A percentile compares a stretch with the other conserved stretches of the same genome.
Evolutionary conservation across 2,113 vertebrate species (phyloP).

Genomic region (Cyrtonyx montezumae): DNA sequence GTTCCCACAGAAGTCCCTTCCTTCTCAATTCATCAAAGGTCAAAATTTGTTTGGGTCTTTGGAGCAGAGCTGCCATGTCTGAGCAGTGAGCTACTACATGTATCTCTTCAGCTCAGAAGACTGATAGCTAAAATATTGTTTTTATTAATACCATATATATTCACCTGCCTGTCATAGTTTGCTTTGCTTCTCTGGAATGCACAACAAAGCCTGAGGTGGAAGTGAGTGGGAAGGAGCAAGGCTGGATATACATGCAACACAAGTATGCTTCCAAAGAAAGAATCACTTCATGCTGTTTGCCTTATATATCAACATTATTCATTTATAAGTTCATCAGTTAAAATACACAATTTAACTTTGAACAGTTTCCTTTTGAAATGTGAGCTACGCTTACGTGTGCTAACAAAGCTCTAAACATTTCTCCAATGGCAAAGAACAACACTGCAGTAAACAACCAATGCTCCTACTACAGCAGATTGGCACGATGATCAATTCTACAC

Average conservation of each 20-base stretch:
- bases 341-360: not conserved
- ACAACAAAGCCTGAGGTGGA: not conserved
- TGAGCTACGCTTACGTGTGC: not conserved
- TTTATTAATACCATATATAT: conserved; percentile 25
- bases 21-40: not conserved
- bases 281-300: not conserved
- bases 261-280: not conserved
- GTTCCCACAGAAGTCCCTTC: not conserved
- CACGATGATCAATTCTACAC: not conserved
- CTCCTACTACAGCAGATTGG: not conserved
- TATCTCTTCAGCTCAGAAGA: not conserved
- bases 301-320: not conserved
- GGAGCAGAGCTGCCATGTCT: not conserved
- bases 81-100: not conserved
- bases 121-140: not conserved
- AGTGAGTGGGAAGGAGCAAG: not conserved
- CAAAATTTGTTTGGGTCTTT: not conserved
- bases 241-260: not conserved
- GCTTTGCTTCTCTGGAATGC: not conserved
- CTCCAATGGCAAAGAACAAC: not conserved
- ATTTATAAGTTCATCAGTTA: not conserved
- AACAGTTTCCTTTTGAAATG: not conserved
- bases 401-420: not conserved
- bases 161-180: not conserved
- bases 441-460: not conserved